Conservation (phyloP, 2,113 vertebrate species). For the Pseudorasbora parva region DNA sequence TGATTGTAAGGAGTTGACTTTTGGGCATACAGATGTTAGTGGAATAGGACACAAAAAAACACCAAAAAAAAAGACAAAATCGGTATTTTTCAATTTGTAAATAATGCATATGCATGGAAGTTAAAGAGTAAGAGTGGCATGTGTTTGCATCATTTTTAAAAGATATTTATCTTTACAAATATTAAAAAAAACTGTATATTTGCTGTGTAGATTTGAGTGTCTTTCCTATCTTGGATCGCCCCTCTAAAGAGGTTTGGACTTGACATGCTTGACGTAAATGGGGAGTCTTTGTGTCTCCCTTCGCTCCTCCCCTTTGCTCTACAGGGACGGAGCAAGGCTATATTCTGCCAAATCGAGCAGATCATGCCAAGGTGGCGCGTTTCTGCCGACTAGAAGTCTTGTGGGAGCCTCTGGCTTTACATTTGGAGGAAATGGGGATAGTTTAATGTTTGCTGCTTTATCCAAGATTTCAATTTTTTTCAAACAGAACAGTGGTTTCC, state of each 20-base stretch:
- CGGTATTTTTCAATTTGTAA: conserved; percentile 99
- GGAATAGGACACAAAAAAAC: conserved; percentile 63
- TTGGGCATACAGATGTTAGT: conserved; percentile 11
- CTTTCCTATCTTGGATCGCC: conserved; percentile 63
- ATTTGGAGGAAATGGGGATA: background rate
- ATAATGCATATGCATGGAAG: conserved; percentile 99
- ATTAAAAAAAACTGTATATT: conserved; percentile 86
- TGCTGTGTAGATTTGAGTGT: conserved; percentile 84
- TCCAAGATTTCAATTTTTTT: background rate
- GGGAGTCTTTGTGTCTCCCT: conserved; percentile 55
- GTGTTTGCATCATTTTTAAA: conserved; percentile 99
- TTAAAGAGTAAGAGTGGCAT: conserved; percentile 93
- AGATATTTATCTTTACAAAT: conserved; percentile 99
- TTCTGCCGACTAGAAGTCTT: conserved; percentile 31
- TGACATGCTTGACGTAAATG: conserved; percentile 60
- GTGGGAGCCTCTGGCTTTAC: conserved; percentile 9
- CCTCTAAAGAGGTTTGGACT: conserved; percentile 69
- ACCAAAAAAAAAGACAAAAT: conserved; percentile 76
- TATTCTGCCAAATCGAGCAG: conserved; percentile 51
- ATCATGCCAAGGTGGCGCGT: conserved; percentile 50
- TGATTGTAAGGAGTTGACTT: conserved; percentile 75
- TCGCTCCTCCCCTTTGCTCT: background rate
- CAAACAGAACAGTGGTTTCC: conserved; percentile 41
- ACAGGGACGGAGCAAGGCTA: conserved; percentile 3
- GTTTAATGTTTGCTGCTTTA: background rate